Conservation (phyloP, 2,888 invertebrate species). For the Oxystoma pomonae region DNA sequence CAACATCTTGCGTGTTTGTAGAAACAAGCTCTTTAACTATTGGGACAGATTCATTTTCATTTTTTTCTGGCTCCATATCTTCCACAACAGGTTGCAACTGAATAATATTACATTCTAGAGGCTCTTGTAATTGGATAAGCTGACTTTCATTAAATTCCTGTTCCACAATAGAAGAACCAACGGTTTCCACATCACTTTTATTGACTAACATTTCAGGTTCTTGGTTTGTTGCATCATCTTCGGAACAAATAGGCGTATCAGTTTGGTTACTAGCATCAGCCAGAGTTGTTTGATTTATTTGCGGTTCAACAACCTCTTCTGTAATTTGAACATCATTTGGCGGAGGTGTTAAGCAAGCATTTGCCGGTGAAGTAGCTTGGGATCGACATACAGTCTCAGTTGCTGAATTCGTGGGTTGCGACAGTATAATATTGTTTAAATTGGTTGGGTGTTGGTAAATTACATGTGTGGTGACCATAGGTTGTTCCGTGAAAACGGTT, state of each 20-base stretch:
- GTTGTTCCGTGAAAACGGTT: constrained; percentile 48
- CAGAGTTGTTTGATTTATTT: constrained; percentile 42
- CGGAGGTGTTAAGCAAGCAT: constrained; percentile 60
- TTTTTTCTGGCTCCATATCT: constrained; percentile 14
- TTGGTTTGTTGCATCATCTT: constrained; percentile 52
- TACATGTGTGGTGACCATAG: constrained; percentile 54
- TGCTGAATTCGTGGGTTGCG: constrained; percentile 34
- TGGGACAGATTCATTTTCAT: constrained; percentile 12
- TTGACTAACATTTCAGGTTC: constrained; percentile 22
- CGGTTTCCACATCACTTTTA: constrained; percentile 13
- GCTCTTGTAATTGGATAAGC: neutral
- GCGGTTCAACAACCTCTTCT: constrained; percentile 44
- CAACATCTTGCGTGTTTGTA: neutral
- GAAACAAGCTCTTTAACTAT: constrained; percentile 24
- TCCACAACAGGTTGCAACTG: neutral
- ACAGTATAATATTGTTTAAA: constrained; percentile 37
- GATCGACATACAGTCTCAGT: constrained; percentile 43
- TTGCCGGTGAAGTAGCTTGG: constrained; percentile 50
- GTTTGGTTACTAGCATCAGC: constrained; percentile 78
- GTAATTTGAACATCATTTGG: constrained; percentile 38
- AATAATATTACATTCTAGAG: neutral
- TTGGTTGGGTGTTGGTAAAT: constrained; percentile 51
- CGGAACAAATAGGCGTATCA: constrained; percentile 66
- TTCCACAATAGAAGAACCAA: neutral
- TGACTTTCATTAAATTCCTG: neutral